A percentile compares a stretch with the other conserved stretches of the same genome.
phyloP scores from a whole-genome alignment of 2,888 invertebrate genomes.

The Cyclophora punctaria region DNA sequence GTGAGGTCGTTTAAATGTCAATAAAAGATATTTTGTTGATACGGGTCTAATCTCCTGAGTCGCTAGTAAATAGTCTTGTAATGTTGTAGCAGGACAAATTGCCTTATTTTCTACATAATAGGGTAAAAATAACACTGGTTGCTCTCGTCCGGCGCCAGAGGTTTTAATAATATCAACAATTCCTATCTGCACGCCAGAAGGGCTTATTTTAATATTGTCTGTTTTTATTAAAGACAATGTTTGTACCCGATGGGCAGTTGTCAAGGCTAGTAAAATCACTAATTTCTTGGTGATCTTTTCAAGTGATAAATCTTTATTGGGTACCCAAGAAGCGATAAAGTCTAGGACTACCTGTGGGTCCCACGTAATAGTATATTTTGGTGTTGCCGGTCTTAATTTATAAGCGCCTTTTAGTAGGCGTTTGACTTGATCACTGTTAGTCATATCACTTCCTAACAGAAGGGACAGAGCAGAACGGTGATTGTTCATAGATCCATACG shows the following conservation, averaged over 20 bases:
- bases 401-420: slow-evolving; percentile 20
- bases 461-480: slow-evolving; percentile 23
- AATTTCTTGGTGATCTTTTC: slow-evolving; percentile 20
- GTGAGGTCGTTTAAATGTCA: not conserved
- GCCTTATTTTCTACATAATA: not conserved
- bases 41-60: not conserved
- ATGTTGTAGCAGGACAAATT: not conserved
- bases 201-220: not conserved
- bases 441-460: slow-evolving; percentile 16
- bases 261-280: slow-evolving; percentile 16
- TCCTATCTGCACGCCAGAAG: not conserved
- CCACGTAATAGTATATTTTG: slow-evolving; percentile 24
- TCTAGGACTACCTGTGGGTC: slow-evolving; percentile 20
- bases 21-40: not conserved
- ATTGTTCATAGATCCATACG: slow-evolving; percentile 19
- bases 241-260: not conserved
- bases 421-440: slow-evolving; percentile 12
- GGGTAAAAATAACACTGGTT: not conserved
- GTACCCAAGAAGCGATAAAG: slow-evolving; percentile 13
- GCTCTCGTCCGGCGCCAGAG: not conserved
- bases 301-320: slow-evolving; percentile 10
- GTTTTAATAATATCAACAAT: not conserved
- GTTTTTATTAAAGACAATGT: not conserved
- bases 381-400: slow-evolving; percentile 16
- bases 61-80: not conserved